These are phyloP conservation scores for Gymnosoma rotundatum DNA, from an alignment of 2,888 invertebrate species.

Conservation along the genomic window DNA sequence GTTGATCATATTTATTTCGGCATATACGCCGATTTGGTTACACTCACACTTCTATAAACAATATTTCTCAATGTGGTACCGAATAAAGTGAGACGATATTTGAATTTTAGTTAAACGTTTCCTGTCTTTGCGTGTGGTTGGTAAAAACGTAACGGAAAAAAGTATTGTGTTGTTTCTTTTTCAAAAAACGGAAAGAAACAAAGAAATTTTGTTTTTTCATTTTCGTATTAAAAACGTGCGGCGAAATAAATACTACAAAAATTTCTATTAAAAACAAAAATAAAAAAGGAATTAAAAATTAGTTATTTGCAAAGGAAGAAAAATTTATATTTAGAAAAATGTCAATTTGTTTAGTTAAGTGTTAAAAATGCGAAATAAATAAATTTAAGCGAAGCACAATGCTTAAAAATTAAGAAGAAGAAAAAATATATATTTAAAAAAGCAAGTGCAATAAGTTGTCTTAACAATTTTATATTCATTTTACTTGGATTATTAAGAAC, in stretches of 20 bases:
- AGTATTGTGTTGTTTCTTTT: not conserved
- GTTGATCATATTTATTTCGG: constrained; percentile 66
- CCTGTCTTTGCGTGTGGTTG: constrained; percentile 77
- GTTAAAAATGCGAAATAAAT: constrained; percentile 10
- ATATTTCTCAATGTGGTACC: constrained; percentile 45
- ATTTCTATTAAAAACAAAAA: constrained; percentile 19
- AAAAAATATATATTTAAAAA: constrained; percentile 14
- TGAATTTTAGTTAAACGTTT: constrained; percentile 76
- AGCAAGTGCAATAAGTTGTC: constrained; percentile 58
- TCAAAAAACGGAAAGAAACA: constrained; percentile 48
- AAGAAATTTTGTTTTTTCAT: constrained; percentile 23
- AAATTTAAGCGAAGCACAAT: constrained; percentile 16
- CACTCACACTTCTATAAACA: constrained; percentile 45
- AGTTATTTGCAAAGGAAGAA: constrained; percentile 5
- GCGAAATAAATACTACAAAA: constrained; percentile 25
- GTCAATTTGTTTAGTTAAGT: constrained; percentile 13
- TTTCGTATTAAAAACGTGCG: constrained; percentile 43
- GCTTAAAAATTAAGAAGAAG: not conserved
- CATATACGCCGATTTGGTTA: constrained; percentile 62
- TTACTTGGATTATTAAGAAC: constrained; percentile 44
- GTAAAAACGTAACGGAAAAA: constrained; percentile 35
- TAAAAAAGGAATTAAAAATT: constrained; percentile 44
- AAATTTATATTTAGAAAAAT: constrained; percentile 25
- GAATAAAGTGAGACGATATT: constrained; percentile 59
- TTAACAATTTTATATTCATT: constrained; percentile 33